Conservation (phyloP, 1,140 invertebrate species). For the Oryzaephilus surinamensis region DNA sequence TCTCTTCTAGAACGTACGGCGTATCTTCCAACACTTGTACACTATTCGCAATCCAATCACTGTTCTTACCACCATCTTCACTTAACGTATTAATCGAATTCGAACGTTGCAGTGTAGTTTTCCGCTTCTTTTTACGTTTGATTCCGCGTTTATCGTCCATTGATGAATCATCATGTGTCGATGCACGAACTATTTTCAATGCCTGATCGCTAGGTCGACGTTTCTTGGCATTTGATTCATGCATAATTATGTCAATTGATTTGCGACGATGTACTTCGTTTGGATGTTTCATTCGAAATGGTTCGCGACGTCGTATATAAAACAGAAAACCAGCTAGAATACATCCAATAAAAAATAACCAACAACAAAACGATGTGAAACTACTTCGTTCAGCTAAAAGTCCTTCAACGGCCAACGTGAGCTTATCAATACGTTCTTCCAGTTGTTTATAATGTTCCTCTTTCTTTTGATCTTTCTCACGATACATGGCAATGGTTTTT, state of each 20-base stretch:
- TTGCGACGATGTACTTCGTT: slow-evolving; percentile 40
- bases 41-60: slow-evolving; percentile 17
- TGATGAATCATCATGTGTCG: slow-evolving; percentile 26
- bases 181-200: slow-evolving; percentile 44
- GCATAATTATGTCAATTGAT: slow-evolving; percentile 47
- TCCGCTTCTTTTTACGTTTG: slow-evolving; percentile 37
- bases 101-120: slow-evolving; percentile 26
- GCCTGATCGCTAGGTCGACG: slow-evolving; percentile 70
- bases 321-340: slow-evolving; percentile 10
- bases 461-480: slow-evolving; percentile 58
- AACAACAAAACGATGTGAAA: slow-evolving; percentile 39
- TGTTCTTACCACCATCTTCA: slow-evolving; percentile 26
- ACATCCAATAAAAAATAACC: slow-evolving; percentile 17
- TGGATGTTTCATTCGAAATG: slow-evolving; percentile 18
- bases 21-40: slow-evolving; percentile 25
- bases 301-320: slow-evolving; percentile 7
- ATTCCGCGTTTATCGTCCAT: slow-evolving; percentile 28
- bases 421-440: slow-evolving; percentile 52
- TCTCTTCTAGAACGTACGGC: slow-evolving; percentile 32
- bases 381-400: slow-evolving; percentile 53
- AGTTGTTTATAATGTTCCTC: slow-evolving; percentile 56
- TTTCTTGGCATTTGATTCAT: slow-evolving; percentile 34
- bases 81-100: slow-evolving; percentile 21
- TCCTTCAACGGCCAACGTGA: slow-evolving; percentile 44
- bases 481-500: slow-evolving; percentile 63